These are phyloP conservation scores for Trinectes maculatus DNA, from an alignment of 2,113 vertebrate genomes.

Conservation along the genomic window DNA sequence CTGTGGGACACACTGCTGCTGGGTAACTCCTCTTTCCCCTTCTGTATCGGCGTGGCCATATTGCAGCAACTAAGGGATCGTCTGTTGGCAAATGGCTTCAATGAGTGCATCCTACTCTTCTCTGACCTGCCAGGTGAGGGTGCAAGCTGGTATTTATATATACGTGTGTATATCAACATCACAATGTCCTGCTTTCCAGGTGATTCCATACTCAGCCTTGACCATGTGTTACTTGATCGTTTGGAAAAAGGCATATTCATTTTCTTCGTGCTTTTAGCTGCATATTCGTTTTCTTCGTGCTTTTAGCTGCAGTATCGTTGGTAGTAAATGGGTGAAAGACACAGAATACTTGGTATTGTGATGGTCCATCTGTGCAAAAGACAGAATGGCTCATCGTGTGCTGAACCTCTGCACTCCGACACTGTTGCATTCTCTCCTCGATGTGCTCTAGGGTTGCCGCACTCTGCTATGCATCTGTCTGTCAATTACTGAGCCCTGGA, in stretches of 20 bases:
- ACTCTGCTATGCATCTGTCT: constrained; percentile 29
- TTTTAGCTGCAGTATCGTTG: not conserved
- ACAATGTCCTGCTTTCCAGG: not conserved
- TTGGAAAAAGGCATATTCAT: not conserved
- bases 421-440: constrained; percentile 12
- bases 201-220: not conserved
- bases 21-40: constrained; percentile 97
- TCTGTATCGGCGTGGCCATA: constrained; percentile 97
- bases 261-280: not conserved
- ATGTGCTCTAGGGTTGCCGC: constrained; percentile 20
- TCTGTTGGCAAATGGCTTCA: constrained; percentile 96
- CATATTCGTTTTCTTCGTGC: too few species aligned
- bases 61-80: constrained; percentile 94
- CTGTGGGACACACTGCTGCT: constrained; percentile 96
- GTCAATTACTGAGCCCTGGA: constrained; percentile 15
- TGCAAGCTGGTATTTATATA: not conserved
- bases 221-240: not conserved
- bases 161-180: not conserved
- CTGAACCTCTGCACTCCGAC: constrained; percentile 23
- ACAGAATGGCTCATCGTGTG: constrained; percentile 16
- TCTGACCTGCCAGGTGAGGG: constrained; percentile 94
- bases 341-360: not conserved
- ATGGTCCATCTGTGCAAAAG: constrained; percentile 8
- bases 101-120: constrained; percentile 98
- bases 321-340: constrained; percentile 1